phyloP scores from a whole-genome alignment of 2,797 vertebrate genomes.

The Sarcophilus harrisii region DNA sequence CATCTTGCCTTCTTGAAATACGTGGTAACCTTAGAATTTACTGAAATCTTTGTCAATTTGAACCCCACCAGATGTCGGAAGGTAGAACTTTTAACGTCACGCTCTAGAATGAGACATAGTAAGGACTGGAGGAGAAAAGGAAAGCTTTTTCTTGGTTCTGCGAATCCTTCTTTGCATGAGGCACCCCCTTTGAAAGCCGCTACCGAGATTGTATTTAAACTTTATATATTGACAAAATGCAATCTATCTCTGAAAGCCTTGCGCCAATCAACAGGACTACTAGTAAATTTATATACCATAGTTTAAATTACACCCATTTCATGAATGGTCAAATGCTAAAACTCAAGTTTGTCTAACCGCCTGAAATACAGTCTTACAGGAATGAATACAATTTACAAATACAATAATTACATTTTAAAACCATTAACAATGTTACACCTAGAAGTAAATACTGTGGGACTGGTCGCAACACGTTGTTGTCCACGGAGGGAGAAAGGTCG shows the following conservation, averaged over 20 bases:
- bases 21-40: constrained; percentile 68
- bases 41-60: constrained; percentile 73
- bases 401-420: constrained; percentile 98
- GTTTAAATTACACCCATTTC: constrained; percentile 89
- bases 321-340: constrained; percentile 88
- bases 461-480: constrained; percentile 86
- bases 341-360: constrained; percentile 88
- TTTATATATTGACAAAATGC: constrained; percentile 88
- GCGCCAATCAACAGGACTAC: constrained; percentile 88
- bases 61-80: constrained; percentile 77
- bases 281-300: constrained; percentile 88
- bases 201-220: constrained; percentile 83
- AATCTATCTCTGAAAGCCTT: constrained; percentile 87
- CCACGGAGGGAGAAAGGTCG: constrained; percentile 84
- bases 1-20: constrained; percentile 69
- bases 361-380: constrained; percentile 92
- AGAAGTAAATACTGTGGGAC: constrained; percentile 96
- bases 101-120: constrained; percentile 73
- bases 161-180: constrained; percentile 77
- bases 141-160: constrained; percentile 68
- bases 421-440: constrained; percentile 92
- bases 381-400: constrained; percentile 95
- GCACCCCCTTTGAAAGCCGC: constrained; percentile 85
- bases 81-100: constrained; percentile 76
- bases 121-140: constrained; percentile 75